A percentile compares a stretch with the other conserved stretches of the same genome.
These are phyloP conservation scores for Bactericera cockerelli DNA, from an alignment of 1,140 invertebrate genomes.

Conservation along the genomic window DNA sequence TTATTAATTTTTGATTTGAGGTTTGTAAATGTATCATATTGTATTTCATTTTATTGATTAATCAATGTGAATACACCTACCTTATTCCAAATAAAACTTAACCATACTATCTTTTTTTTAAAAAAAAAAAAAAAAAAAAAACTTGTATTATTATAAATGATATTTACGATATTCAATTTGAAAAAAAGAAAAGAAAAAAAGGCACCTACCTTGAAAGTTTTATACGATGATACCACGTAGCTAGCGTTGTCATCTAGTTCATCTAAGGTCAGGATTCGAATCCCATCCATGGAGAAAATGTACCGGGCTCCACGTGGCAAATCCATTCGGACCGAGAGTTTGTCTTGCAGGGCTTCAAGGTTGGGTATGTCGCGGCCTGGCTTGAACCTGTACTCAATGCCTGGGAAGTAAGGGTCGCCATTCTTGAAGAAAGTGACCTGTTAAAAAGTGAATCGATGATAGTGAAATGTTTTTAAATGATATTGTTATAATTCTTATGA, in stretches of 20 bases:
- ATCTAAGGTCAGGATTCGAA: conserved; percentile 62
- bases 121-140: too few species aligned
- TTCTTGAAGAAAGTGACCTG: conserved; percentile 83
- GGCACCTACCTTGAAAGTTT: conserved; percentile 82
- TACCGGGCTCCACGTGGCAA: conserved; percentile 67
- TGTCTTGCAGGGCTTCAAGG: conserved; percentile 69
- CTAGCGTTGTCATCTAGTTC: conserved; percentile 78
- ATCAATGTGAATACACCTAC: too few species aligned
- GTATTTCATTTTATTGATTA: too few species aligned
- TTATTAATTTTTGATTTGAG: too few species aligned
- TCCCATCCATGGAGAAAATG: conserved; percentile 80
- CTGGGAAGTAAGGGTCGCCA: conserved; percentile 80
- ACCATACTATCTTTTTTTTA: too few species aligned
- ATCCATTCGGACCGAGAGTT: conserved; percentile 64
- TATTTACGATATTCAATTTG: too few species aligned
- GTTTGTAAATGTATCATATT: too few species aligned
- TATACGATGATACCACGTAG: conserved; percentile 81
- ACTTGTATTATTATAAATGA: too few species aligned
- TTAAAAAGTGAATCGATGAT: conserved; percentile 15
- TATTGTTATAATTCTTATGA: too few species aligned
- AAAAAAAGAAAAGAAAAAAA: too few species aligned
- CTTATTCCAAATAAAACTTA: too few species aligned
- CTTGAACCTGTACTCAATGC: conserved; percentile 75
- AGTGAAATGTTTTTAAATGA: too few species aligned
- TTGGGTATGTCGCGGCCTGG: conserved; percentile 73